Conservation (phyloP, 2,888 invertebrate genomes). For the Mechanitis mazaeus region DNA sequence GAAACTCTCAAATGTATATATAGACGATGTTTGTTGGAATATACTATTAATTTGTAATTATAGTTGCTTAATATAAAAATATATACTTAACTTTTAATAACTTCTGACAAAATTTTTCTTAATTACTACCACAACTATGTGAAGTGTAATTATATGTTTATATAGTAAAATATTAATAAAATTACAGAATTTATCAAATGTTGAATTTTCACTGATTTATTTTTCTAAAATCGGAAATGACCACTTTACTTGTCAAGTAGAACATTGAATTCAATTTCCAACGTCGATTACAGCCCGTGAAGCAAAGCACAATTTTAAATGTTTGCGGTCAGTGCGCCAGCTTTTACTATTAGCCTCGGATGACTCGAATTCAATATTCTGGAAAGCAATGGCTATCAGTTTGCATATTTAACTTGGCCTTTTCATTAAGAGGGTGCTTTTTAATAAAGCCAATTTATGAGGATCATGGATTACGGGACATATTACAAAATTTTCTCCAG, state of each 20-base stretch:
- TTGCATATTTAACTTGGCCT: conserved; percentile 10
- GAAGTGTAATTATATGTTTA: too few species aligned
- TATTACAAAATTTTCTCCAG: too few species aligned
- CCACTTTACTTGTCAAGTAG: conserved; percentile 33
- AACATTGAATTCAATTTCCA: conserved; percentile 40
- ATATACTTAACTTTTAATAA: too few species aligned
- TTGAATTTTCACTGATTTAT: too few species aligned
- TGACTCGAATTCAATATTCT: conserved; percentile 17
- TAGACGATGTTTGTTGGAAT: too few species aligned
- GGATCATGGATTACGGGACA: background rate
- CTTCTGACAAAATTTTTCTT: too few species aligned
- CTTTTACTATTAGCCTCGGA: conserved; percentile 41
- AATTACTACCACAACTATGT: too few species aligned
- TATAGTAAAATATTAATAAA: too few species aligned
- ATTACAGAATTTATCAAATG: too few species aligned
- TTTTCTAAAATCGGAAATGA: background rate
- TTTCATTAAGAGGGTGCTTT: conserved; percentile 5
- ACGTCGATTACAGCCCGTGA: conserved; percentile 39
- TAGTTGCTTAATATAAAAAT: too few species aligned
- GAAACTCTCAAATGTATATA: too few species aligned
- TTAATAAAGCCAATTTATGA: background rate
- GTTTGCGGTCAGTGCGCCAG: conserved; percentile 45
- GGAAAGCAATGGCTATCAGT: conserved; percentile 16
- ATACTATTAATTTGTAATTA: too few species aligned
- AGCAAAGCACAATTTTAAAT: conserved; percentile 52